These are phyloP conservation scores for Conus canariensis DNA, from an alignment of 2,888 invertebrate species.

Conservation along the genomic window DNA sequence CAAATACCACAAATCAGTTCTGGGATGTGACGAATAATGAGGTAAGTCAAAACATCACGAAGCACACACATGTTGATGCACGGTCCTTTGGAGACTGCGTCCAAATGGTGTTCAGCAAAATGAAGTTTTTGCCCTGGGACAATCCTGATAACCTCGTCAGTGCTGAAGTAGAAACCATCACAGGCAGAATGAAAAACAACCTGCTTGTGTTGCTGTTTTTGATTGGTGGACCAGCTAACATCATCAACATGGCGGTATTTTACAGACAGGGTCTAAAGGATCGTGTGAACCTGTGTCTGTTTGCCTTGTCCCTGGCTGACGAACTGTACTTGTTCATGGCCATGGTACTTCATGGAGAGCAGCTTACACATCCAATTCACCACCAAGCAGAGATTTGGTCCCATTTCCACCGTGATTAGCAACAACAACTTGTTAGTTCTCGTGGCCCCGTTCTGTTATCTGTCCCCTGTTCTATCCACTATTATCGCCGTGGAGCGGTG, in stretches of 20 bases:
- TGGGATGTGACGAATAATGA: no score
- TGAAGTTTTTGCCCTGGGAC: slow-evolving; percentile 1
- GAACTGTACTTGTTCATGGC: not conserved
- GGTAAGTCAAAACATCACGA: no score
- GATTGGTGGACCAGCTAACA: slow-evolving; percentile 12
- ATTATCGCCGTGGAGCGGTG: slow-evolving; percentile 15
- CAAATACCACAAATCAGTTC: no score
- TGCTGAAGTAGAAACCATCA: not conserved
- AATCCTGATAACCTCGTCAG: slow-evolving; percentile 26
- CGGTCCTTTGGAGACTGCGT: not conserved
- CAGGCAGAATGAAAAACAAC: not conserved
- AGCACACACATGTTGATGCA: no score
- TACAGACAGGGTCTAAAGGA: slow-evolving; percentile 6
- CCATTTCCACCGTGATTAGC: not conserved
- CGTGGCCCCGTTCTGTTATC: not conserved
- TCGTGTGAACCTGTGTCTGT: slow-evolving; percentile 25
- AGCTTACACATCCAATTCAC: not conserved
- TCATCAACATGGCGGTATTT: slow-evolving; percentile 28
- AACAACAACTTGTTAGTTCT: not conserved
- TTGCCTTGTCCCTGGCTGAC: slow-evolving; percentile 8
- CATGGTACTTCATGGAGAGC: not conserved
- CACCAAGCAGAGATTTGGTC: not conserved
- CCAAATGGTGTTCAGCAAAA: not conserved
- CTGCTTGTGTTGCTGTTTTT: not conserved
- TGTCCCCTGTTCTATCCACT: not conserved